Evolutionary conservation across 1,140 invertebrate genomes (phyloP).

Genomic region (Drosophila arawakana): DNA sequence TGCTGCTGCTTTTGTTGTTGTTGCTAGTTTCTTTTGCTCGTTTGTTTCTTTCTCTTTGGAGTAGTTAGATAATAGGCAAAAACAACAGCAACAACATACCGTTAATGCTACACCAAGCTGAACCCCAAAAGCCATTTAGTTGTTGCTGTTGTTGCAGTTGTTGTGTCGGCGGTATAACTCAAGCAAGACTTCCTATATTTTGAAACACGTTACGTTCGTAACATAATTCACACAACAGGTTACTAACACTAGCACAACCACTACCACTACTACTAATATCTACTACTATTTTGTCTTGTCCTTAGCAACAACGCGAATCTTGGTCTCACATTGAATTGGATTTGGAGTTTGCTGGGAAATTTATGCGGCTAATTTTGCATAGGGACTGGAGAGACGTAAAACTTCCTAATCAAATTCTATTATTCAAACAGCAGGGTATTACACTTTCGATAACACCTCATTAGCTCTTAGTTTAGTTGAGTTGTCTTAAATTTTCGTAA

Average conservation of each 20-base stretch:
- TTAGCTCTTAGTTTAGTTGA: neutral
- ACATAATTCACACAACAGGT: slow-evolving; percentile 84
- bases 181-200: slow-evolving; percentile 84
- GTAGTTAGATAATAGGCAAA: slow-evolving; percentile 73
- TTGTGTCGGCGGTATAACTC: slow-evolving; percentile 70
- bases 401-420: neutral
- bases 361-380: neutral
- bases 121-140: slow-evolving; percentile 42
- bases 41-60: slow-evolving; percentile 64
- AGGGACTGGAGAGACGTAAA: neutral
- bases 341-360: slow-evolving; percentile 25
- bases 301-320: slow-evolving; percentile 24
- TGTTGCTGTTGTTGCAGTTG: slow-evolving; percentile 36
- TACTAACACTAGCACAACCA: slow-evolving; percentile 22
- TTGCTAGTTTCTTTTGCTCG: slow-evolving; percentile 45
- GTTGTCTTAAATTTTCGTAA: slow-evolving; percentile 16
- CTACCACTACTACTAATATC: neutral
- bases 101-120: slow-evolving; percentile 62
- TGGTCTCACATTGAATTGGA: slow-evolving; percentile 8
- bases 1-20: slow-evolving; percentile 34
- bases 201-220: slow-evolving; percentile 84
- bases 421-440: neutral
- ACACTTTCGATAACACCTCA: neutral
- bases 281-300: neutral
- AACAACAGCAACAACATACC: slow-evolving; percentile 62